Evolutionary conservation across 2,113 vertebrate genomes (phyloP), one percentile per base, ranked within the genome.

Genomic region (crab-eating macaque (Macaca fascicularis)): DNA sequence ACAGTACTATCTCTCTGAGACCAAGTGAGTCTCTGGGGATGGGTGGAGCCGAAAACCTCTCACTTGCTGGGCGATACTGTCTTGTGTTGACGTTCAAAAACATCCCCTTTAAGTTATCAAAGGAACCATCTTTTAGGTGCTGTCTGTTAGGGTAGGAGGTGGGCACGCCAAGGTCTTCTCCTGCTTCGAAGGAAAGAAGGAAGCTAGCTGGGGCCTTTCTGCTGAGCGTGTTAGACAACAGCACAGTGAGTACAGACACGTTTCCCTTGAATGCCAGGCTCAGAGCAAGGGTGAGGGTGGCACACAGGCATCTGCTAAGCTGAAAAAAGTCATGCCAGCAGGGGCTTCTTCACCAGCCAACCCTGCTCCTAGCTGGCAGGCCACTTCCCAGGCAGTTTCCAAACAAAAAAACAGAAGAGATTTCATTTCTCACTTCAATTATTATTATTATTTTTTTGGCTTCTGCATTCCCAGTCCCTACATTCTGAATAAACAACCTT

Each of bases 1-100:
- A 96, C 94, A 94, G 75, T 40, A 22, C 89, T 98, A 96, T 97
- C 97, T 98, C 90, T 95, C 84, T 93, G 95, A 93, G 84, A 96
- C 25, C 25, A 14, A 57, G 79, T 27, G 48, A 93, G 81, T 88
- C 94, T 95, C 94, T n/a, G 32, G 78, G 74, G 93, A 16, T 48
- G 59, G 76, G 94, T 91, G 86, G 97, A 52, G 72, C 32, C 75
- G 38, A 70, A 80, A 75, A 57, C 57, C 43, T 76, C 79, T 72
- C 13, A 3, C 69, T 43, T 70, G 80, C 92, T 79, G 59, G 76
- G 78, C 72, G 38, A 89, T n/a, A 16, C 70, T 74, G 92, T 69
- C 32, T 38, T 55, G 50, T 20, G 45, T 76, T 78, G 64, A 88
- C 72, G 9, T 78, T 69, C n/a, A 75, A 69, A 92, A 5, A 6